phyloP scores from a whole-genome alignment of 37 sponge, comb jelly and placozoan species.

The Beroe ovata region DNA sequence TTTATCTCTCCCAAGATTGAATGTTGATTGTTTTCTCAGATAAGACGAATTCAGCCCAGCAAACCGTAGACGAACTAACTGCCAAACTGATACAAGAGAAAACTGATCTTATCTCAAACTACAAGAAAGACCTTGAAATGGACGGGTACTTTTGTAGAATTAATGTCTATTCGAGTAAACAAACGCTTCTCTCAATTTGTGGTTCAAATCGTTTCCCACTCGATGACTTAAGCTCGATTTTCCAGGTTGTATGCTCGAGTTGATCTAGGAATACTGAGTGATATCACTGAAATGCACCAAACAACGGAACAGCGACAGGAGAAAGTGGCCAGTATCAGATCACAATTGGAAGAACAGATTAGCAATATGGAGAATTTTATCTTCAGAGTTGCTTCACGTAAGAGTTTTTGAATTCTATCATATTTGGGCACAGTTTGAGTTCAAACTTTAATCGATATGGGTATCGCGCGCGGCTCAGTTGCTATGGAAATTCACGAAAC shows the following conservation, averaged over 20 bases:
- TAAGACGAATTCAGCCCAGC: neutral
- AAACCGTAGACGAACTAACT: neutral
- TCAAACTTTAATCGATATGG: neutral
- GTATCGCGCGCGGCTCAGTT: constrained; percentile 16
- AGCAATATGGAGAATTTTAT: constrained; percentile 62
- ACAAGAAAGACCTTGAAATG: constrained; percentile 61
- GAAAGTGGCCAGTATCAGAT: constrained; percentile 12
- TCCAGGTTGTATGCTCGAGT: constrained; percentile 49
- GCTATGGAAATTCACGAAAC: neutral
- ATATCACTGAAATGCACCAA: constrained; percentile 64
- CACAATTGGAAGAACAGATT: constrained; percentile 56
- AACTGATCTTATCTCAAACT: constrained; percentile 33
- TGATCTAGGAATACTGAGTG: constrained; percentile 43
- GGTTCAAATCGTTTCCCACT: no score
- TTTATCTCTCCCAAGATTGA: no score
- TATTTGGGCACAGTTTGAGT: neutral
- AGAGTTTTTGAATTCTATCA: no score
- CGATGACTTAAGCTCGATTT: neutral
- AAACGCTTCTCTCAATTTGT: no score
- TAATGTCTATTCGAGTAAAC: no score
- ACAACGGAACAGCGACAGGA: constrained; percentile 57
- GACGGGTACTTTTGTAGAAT: no score
- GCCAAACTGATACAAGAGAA: neutral
- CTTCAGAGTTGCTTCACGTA: constrained; percentile 59
- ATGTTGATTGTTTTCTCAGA: constrained; percentile 6